Evolutionary conservation across 2,113 vertebrate species (phyloP).

Genomic region (Passer domesticus): DNA sequence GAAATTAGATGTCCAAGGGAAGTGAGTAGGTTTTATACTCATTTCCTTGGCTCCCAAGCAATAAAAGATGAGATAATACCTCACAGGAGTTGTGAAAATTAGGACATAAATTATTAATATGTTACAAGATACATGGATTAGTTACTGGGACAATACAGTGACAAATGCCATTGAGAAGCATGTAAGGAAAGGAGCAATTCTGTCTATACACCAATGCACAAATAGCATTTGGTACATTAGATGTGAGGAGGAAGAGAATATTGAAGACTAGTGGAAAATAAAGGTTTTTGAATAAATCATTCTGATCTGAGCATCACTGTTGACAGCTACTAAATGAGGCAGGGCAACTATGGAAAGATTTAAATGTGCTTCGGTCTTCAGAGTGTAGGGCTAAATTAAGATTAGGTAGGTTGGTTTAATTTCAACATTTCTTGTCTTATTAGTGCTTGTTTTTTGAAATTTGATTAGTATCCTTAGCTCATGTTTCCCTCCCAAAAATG

Average conservation of each 20-base stretch:
- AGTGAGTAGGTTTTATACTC: background rate
- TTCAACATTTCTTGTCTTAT: background rate
- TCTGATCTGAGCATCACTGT: background rate
- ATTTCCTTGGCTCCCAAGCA: background rate
- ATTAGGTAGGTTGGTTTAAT: background rate
- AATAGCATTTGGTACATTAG: background rate
- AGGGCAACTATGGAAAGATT: background rate
- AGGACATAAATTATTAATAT: background rate
- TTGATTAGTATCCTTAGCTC: background rate
- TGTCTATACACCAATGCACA: background rate
- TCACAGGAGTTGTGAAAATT: background rate
- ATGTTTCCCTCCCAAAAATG: background rate
- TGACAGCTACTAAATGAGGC: background rate
- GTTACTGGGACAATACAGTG: background rate
- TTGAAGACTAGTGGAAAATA: background rate
- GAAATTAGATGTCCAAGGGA: background rate
- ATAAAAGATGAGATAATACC: background rate
- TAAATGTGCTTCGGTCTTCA: background rate
- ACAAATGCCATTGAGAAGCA: background rate
- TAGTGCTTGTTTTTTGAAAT: background rate
- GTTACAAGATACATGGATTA: background rate
- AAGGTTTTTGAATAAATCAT: rapidly evolving
- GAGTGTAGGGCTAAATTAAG: background rate
- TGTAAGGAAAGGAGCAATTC: background rate
- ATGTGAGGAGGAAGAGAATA: background rate